Evolutionary conservation across 2,797 vertebrate species (phyloP).

Genomic region (Spondyliosoma cantharus): DNA sequence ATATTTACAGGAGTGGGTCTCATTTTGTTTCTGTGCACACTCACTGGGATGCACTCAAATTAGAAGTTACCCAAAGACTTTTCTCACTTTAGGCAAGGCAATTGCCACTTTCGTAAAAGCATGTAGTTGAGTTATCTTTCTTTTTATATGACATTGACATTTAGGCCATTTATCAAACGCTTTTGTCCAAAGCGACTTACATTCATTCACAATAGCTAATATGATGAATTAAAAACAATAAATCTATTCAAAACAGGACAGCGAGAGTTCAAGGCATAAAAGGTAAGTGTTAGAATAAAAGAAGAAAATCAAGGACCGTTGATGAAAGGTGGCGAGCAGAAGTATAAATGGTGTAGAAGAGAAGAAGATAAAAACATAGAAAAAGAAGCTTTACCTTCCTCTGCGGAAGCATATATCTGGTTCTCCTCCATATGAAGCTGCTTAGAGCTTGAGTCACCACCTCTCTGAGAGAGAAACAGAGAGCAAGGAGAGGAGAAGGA

Average conservation of each 20-base stretch:
- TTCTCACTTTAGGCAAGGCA: no score
- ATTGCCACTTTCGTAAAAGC: not conserved
- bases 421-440: constrained; percentile 91
- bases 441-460: constrained; percentile 2
- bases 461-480: constrained; percentile 51
- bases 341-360: not conserved
- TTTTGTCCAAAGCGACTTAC: no score
- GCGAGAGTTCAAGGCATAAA: not conserved
- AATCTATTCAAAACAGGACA: not conserved
- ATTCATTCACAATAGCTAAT: no score
- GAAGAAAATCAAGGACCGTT: not conserved
- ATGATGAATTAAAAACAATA: not conserved
- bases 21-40: not conserved
- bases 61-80: not conserved
- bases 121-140: not conserved
- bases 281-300: not conserved
- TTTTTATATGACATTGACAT: not conserved
- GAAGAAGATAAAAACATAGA: not conserved
- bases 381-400: constrained; percentile 82
- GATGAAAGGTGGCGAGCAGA: not conserved
- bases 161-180: no score
- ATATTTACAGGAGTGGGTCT: no score
- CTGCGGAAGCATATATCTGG: constrained; percentile 89
- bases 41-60: not conserved
- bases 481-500: not conserved